A percentile compares a stretch with the other conserved stretches of the same genome.
These are phyloP conservation scores for Lycaon pictus DNA, from an alignment of 2,113 vertebrate genomes.

Conservation along the genomic window DNA sequence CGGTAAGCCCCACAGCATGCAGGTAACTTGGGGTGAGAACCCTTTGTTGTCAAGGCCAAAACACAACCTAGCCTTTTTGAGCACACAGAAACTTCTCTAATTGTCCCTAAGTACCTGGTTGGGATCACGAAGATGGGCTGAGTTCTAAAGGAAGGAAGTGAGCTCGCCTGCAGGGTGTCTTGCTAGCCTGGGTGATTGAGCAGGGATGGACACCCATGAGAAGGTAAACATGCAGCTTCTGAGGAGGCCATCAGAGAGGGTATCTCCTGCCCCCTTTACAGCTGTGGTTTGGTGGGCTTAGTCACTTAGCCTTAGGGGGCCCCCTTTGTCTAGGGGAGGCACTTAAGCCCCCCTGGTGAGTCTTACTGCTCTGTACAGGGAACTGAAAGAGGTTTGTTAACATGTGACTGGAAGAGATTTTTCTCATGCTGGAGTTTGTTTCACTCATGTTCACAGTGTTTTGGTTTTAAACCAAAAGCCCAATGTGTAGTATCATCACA, in stretches of 20 bases:
- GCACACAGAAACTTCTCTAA: fast-evolving
- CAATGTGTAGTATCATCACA: not conserved
- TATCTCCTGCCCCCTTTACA: not conserved
- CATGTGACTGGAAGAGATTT: not conserved
- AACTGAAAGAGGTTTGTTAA: not conserved
- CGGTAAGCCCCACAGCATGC: not conserved
- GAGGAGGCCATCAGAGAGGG: too few relatives aligned
- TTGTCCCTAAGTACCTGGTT: not conserved
- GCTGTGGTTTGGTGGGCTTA: not conserved
- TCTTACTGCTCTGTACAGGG: not conserved
- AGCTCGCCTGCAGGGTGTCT: not conserved
- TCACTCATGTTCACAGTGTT: not conserved
- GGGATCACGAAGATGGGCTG: not conserved
- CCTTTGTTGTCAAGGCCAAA: not conserved
- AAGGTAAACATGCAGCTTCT: not conserved
- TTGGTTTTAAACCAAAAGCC: not conserved
- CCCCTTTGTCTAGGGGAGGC: not conserved
- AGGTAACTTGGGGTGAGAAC: not conserved
- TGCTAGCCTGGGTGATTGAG: not conserved
- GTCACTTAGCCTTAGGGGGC: not conserved
- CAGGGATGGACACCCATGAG: not conserved
- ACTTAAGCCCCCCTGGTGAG: not conserved
- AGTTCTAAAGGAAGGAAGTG: not conserved
- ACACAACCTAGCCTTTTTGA: not conserved
- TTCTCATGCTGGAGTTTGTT: not conserved